Percentiles rank a stretch among this genome's conserved stretches.
Conservation (phyloP, 2,113 vertebrate genomes). For the Colistium nudipinnis region DNA sequence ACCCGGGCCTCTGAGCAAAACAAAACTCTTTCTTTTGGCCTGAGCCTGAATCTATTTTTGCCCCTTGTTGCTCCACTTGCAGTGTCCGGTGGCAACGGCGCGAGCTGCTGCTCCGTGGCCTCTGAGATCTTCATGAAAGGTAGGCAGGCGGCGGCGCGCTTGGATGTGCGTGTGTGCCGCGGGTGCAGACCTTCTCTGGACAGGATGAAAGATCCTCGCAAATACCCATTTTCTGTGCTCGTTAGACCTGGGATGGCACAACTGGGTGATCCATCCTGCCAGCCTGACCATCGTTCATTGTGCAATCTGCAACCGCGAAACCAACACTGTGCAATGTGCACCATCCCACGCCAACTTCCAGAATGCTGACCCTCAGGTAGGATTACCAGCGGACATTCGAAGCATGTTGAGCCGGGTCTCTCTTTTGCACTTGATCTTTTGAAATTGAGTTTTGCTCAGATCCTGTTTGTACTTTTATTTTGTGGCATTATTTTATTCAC, state of each 20-base stretch:
- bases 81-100: slow-evolving; percentile 28
- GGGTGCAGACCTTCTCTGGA: neutral
- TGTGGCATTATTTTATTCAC: too few species aligned
- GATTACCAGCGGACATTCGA: too few species aligned
- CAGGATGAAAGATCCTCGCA: too few species aligned
- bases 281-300: slow-evolving; percentile 75
- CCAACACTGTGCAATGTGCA: slow-evolving; percentile 29
- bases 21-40: neutral
- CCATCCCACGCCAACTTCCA: slow-evolving; percentile 6
- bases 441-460: neutral
- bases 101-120: slow-evolving; percentile 67
- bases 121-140: slow-evolving; percentile 78
- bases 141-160: slow-evolving; percentile 22
- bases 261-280: slow-evolving; percentile 79
- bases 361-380: slow-evolving; percentile 62
- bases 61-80: slow-evolving; percentile 22
- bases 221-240: neutral
- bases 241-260: slow-evolving; percentile 81
- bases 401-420: too few species aligned
- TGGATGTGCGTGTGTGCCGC: neutral
- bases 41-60: neutral
- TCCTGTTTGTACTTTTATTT: too few species aligned
- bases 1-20: neutral
- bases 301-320: slow-evolving; percentile 52
- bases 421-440: neutral